Evolutionary conservation across 53 echinoderm and acorn worm genomes (phyloP), one percentile per base, ranked within the genome.

Genomic region (Arbacia lixula): DNA sequence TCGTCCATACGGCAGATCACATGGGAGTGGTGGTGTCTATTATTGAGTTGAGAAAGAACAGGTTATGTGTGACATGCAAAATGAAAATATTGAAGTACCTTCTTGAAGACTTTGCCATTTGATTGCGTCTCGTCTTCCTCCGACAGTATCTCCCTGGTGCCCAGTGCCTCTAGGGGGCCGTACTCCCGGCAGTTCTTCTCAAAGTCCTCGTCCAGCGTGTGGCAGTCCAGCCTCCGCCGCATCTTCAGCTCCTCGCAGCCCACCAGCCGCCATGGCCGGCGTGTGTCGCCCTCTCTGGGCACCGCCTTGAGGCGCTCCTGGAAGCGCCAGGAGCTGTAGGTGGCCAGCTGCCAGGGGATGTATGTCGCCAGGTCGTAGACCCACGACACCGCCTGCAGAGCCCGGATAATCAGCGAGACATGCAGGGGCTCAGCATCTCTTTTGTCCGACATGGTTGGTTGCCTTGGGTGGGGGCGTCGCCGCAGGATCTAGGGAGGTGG

Each of bases 21-120:
- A n/a, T n/a, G n/a, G n/a, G n/a, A n/a, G n/a, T n/a, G n/a, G n/a
- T n/a, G n/a, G n/a, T n/a, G n/a, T n/a, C n/a, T n/a, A n/a, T n/a
- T n/a, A n/a, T n/a, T n/a, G n/a, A n/a, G n/a, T n/a, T n/a, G n/a
- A n/a, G n/a, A n/a, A n/a, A n/a, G n/a, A n/a, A n/a, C n/a, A n/a
- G n/a, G n/a, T n/a, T n/a, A n/a, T n/a, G n/a, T n/a, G n/a, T n/a
- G n/a, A n/a, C n/a, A n/a, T n/a, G n/a, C n/a, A n/a, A n/a, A n/a
- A n/a, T n/a, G n/a, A n/a, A n/a, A n/a, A n/a, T n/a, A n/a, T n/a
- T n/a, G n/a, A n/a, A n/a, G n/a, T 11, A 95, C 95, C 95, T 95
- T 95, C 77, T 95, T 95, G 49, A 95, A 95, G 24, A 80, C 85
- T 86, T 90, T 95, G 6, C 95, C 95, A 90, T 90, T 90, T 8